These are phyloP conservation scores for Contarinia nasturtii DNA, from an alignment of 1,140 invertebrate species.

Conservation along the genomic window DNA sequence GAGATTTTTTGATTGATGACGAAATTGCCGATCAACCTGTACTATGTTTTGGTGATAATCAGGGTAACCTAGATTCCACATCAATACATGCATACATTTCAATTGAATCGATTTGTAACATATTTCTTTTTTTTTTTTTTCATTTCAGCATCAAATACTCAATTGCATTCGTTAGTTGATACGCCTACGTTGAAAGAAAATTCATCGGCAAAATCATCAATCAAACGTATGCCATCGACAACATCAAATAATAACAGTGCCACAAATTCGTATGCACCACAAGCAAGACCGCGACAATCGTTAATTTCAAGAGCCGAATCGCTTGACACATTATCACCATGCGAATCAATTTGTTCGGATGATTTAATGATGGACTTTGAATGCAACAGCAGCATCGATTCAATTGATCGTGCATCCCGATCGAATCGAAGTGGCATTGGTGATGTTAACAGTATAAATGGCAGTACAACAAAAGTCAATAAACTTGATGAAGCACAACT, in stretches of 20 bases:
- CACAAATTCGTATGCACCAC: background rate
- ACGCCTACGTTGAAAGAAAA: conserved; percentile 20
- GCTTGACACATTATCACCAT: conserved; percentile 54
- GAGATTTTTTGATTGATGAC: conserved; percentile 65
- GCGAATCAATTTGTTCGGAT: conserved; percentile 59
- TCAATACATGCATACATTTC: background rate
- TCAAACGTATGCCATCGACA: conserved; percentile 2
- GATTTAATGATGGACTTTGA: conserved; percentile 72
- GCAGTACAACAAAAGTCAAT: conserved; percentile 27
- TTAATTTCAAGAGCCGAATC: conserved; percentile 36
- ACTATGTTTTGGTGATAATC: conserved; percentile 48
- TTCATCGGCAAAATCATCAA: conserved; percentile 6
- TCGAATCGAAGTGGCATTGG: background rate
- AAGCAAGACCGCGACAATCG: conserved; percentile 3
- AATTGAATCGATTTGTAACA: background rate
- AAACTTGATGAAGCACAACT: conserved; percentile 29
- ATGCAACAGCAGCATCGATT: conserved; percentile 48
- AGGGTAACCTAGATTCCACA: background rate
- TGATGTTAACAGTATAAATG: conserved; percentile 13
- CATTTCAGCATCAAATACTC: background rate
- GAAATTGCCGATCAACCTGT: conserved; percentile 81
- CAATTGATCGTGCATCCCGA: conserved; percentile 34
- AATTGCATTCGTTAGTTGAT: conserved; percentile 8
- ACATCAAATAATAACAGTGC: conserved; percentile 10
- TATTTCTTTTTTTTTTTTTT: background rate